phyloP scores from a whole-genome alignment of 2,797 vertebrate species.

The Spea hammondii region DNA sequence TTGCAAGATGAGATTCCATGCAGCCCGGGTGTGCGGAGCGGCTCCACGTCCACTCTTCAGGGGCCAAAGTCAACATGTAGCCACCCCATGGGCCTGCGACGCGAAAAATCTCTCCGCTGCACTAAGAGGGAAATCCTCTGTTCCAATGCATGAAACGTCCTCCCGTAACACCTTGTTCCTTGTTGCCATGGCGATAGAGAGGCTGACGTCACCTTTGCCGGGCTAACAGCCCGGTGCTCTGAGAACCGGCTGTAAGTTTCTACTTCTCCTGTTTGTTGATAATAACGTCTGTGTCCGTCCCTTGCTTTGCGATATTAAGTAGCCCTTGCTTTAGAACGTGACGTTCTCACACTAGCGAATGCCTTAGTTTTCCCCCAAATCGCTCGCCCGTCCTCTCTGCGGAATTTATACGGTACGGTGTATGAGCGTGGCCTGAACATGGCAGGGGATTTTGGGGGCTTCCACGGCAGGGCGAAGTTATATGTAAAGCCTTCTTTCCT shows the following conservation, averaged over 20 bases:
- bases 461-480: neutral
- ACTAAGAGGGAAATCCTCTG: neutral
- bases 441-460: neutral
- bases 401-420: neutral
- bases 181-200: neutral
- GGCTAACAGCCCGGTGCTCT: no score
- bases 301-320: neutral
- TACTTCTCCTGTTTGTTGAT: neutral
- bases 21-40: constrained; percentile 16
- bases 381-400: no score
- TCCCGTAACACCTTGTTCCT: neutral
- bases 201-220: neutral
- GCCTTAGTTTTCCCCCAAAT: no score
- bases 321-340: no score
- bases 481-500: no score
- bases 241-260: neutral
- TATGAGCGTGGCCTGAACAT: neutral
- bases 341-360: no score
- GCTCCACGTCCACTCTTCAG: neutral
- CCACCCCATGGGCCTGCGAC: neutral
- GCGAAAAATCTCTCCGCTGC: neutral
- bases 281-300: neutral
- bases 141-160: constrained; percentile 15
- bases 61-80: neutral
- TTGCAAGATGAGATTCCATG: neutral